Percentiles rank a stretch among this genome's conserved stretches.
Conservation (phyloP, 2,797 vertebrate species). For the Diceros bicornis region DNA sequence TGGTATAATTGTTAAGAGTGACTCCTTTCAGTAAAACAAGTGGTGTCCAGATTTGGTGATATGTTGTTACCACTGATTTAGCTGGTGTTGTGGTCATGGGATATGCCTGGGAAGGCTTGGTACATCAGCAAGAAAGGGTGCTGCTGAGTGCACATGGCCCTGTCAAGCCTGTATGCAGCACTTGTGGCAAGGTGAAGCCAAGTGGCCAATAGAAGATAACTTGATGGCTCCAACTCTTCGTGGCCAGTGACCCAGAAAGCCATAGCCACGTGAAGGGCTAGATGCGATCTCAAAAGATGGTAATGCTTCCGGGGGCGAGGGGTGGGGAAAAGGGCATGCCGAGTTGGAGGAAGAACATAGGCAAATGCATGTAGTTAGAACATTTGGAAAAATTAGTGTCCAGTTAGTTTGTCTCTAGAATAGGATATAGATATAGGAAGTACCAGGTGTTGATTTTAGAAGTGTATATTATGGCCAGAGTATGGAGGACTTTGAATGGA, state of each 20-base stretch:
- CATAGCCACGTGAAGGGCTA: background rate
- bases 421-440: background rate
- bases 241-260: background rate
- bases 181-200: background rate
- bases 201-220: background rate
- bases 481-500: background rate
- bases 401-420: background rate
- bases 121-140: background rate
- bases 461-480: background rate
- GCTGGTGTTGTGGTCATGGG: background rate
- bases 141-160: background rate
- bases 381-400: background rate
- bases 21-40: background rate
- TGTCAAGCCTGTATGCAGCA: rapidly evolving
- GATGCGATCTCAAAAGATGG: background rate
- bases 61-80: background rate
- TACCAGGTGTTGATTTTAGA: background rate
- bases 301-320: background rate
- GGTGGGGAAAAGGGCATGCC: background rate
- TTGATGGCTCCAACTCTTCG: background rate
- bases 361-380: background rate
- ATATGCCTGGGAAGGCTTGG: background rate
- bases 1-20: background rate
- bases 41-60: too few species aligned
- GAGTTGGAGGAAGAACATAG: background rate